Evolutionary conservation across 2,888 invertebrate species (phyloP), one percentile per base, ranked within the genome.

Genomic region (Empis stercorea): DNA sequence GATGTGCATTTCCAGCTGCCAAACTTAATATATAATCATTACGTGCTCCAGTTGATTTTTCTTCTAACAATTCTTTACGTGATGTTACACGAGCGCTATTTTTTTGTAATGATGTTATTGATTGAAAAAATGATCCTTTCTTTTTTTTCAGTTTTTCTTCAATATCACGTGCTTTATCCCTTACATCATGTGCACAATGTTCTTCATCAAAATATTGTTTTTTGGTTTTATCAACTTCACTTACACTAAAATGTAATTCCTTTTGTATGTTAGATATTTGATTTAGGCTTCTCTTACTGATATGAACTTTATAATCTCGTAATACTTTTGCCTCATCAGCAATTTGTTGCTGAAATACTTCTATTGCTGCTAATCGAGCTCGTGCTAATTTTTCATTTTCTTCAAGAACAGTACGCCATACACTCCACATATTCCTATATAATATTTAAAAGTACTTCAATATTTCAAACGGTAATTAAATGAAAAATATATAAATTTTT

Each of bases 131-230:
- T 7, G 93, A 92, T 16, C 93, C 93, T 60, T 94, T 94, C 74
- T 94, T 94, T 76, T 92, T 91, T 73, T 92, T 93, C 56, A 95
- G 72, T 82, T 91, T 95, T 70, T 94, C 93, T 66, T 95, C 94
- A 51, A 94, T 93, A 58, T 94, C 94, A 59, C 87, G 84, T 50
- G 93, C 92, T 63, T 95, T 96, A 66, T 91, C 89, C 34, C 95
- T 76, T 3, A 94, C 93, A 62, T 95, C 95, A 62, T 94, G 91
- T 2, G 95, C 93, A 49, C 91, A 84, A 61, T 93, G 91, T 64
- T 96, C 96, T 61, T 96, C 96, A 57, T 95, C 92, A 58, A 88
- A 91, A 71, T 96, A 96, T 14, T 87, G 73, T 66, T 95, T 95
- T 72, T 95, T 94, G 43, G 85, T 86, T 70, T 94, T 92, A 66